Percentiles rank a stretch among this genome's conserved stretches.
Conservation (phyloP, 2,888 invertebrate genomes). For the Dolomedes plantarius region DNA sequence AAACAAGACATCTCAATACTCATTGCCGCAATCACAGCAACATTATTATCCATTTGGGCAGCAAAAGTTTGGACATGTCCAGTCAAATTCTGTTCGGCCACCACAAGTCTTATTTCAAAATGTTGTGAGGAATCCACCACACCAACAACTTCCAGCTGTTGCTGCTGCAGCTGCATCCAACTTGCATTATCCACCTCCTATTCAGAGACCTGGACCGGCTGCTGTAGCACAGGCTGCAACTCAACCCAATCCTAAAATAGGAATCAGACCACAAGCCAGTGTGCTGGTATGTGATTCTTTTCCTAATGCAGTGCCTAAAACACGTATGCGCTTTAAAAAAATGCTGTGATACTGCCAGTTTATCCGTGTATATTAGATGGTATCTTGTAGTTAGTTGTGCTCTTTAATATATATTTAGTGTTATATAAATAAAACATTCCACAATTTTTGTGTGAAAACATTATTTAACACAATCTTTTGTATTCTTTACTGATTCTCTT, state of each 20-base stretch:
- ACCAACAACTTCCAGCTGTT: conserved; percentile 63
- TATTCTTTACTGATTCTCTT: not conserved
- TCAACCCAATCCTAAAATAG: conserved; percentile 54
- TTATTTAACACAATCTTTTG: not conserved
- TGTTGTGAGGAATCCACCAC: conserved; percentile 60
- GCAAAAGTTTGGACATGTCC: conserved; percentile 61
- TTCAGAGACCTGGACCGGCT: conserved; percentile 72
- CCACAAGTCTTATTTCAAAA: conserved; percentile 62
- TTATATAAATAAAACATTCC: not conserved
- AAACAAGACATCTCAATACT: conserved; percentile 57
- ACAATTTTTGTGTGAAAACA: not conserved
- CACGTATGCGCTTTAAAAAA: not conserved
- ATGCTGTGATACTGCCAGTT: not conserved
- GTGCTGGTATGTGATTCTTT: conserved; percentile 64
- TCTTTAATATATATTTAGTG: not conserved
- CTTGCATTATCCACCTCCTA: conserved; percentile 71
- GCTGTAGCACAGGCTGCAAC: conserved; percentile 62
- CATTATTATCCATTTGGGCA: conserved; percentile 65
- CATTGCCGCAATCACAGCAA: conserved; percentile 59
- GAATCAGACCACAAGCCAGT: conserved; percentile 65
- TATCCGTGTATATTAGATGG: not conserved
- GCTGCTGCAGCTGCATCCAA: conserved; percentile 59
- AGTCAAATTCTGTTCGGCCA: conserved; percentile 47
- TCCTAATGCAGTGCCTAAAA: not conserved
- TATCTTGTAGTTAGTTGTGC: not conserved